phyloP scores from a whole-genome alignment of 2,888 invertebrate species.

The Loripinus fragilis region DNA sequence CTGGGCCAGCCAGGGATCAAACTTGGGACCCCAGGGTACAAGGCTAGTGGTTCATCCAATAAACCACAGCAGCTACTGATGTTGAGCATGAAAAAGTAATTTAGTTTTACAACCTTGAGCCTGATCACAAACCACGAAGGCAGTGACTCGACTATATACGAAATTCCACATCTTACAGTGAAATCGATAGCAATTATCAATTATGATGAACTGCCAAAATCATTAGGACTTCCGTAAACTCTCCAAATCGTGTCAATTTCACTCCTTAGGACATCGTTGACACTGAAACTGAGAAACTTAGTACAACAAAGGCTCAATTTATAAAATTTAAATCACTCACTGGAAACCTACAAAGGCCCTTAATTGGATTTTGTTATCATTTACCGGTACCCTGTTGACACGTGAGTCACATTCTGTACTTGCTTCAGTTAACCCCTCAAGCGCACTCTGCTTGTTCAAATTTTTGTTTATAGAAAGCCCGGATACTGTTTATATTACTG shows the following conservation, averaged over 20 bases:
- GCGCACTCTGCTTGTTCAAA: background rate
- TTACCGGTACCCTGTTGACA: background rate
- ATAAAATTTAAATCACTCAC: slow-evolving; percentile 1
- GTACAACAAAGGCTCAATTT: background rate
- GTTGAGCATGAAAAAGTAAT: too few relatives aligned
- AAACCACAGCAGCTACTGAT: too few relatives aligned
- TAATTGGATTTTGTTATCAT: slow-evolving; percentile 2
- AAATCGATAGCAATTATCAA: too few relatives aligned
- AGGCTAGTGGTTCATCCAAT: too few relatives aligned
- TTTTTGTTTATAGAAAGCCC: slow-evolving; percentile 6
- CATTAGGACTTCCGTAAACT: too few relatives aligned
- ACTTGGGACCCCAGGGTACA: too few relatives aligned
- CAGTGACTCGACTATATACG: too few relatives aligned
- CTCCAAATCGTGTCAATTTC: background rate
- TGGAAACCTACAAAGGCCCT: background rate
- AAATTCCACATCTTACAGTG: too few relatives aligned
- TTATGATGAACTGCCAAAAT: too few relatives aligned
- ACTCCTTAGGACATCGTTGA: background rate
- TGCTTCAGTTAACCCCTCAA: background rate
- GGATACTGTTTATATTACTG: slow-evolving; percentile 8
- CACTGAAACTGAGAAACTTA: slow-evolving; percentile 9
- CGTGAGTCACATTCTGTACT: background rate
- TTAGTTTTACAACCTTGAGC: too few relatives aligned
- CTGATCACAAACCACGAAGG: too few relatives aligned
- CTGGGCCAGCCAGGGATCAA: too few relatives aligned